Evolutionary conservation across 2,113 vertebrate genomes (phyloP).

Genomic region (Microtus ochrogaster): DNA sequence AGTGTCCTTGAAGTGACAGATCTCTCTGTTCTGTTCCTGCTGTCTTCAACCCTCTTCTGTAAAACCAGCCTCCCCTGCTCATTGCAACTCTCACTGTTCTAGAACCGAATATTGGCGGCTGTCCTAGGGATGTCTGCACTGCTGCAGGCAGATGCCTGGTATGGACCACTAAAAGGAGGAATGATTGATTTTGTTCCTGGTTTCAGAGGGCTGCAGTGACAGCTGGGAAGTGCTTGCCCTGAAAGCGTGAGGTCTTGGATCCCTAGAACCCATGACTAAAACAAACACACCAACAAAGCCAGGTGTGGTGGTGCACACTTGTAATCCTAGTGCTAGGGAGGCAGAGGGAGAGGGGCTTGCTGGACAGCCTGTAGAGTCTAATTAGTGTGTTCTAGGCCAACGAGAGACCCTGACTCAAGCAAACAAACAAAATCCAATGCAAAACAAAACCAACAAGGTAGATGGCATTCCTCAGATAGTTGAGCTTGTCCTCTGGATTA

Average conservation of each 20-base stretch:
- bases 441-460: background rate
- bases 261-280: background rate
- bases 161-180: no score
- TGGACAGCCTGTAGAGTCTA: background rate
- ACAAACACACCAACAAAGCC: background rate
- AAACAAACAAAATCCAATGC: background rate
- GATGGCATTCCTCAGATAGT: background rate
- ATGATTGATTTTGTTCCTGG: background rate
- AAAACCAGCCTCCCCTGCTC: background rate
- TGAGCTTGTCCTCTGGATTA: background rate
- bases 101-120: background rate
- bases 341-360: background rate
- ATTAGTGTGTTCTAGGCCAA: background rate
- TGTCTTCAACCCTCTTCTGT: background rate
- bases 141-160: background rate
- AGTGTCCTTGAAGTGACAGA: background rate
- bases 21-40: background rate
- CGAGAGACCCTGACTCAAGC: background rate
- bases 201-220: background rate
- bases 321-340: background rate
- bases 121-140: background rate
- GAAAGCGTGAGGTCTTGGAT: background rate
- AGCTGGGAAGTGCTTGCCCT: background rate
- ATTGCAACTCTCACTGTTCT: background rate
- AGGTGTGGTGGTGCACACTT: background rate